Conservation (phyloP, 2,888 invertebrate species). For the Panorpa germanica region DNA sequence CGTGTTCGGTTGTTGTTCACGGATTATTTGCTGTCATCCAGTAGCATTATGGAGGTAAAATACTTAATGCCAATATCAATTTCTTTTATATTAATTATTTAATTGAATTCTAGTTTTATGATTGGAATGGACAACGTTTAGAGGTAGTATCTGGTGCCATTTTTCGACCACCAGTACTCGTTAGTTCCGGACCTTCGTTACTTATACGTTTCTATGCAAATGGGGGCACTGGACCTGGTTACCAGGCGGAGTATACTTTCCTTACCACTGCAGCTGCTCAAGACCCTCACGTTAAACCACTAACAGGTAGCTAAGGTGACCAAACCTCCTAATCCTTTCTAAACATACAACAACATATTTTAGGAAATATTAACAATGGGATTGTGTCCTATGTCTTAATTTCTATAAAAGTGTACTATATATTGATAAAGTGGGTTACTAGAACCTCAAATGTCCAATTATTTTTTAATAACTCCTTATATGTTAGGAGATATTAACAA, state of each 20-base stretch:
- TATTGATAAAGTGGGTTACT: too few species aligned
- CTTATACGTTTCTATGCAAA: conserved; percentile 48
- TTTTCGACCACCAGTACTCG: conserved; percentile 47
- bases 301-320: conserved; percentile 18
- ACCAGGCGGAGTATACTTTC: conserved; percentile 38
- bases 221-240: conserved; percentile 44
- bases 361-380: too few species aligned
- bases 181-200: conserved; percentile 40
- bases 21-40: conserved; percentile 43
- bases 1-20: conserved; percentile 41
- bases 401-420: too few species aligned
- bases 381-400: too few species aligned
- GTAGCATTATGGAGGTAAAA: conserved; percentile 43
- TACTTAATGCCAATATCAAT: conserved; percentile 3
- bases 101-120: conserved; percentile 32
- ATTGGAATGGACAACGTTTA: conserved; percentile 43
- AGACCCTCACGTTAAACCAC: conserved; percentile 20
- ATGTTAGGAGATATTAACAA: too few species aligned
- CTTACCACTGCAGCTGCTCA: conserved; percentile 16
- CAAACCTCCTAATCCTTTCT: not conserved
- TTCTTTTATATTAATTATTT: conserved; percentile 8
- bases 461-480: too few species aligned
- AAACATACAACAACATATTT: conserved; percentile 8
- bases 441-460: too few species aligned
- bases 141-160: conserved; percentile 42